Evolutionary conservation across 2,888 invertebrate genomes (phyloP).

Genomic region (Phrixothrix hirtus): DNA sequence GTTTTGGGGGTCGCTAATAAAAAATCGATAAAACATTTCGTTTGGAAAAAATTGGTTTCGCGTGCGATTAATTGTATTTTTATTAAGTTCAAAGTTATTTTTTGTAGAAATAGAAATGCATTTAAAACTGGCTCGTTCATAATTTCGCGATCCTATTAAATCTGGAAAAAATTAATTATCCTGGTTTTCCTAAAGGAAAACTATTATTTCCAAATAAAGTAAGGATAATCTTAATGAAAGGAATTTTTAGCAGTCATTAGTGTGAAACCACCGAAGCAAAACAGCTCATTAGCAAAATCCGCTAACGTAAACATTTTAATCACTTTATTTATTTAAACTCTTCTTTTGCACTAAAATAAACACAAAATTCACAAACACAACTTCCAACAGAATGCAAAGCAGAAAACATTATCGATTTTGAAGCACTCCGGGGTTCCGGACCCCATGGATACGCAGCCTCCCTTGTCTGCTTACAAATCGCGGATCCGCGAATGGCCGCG

Average conservation of each 20-base stretch:
- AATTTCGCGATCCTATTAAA: not conserved
- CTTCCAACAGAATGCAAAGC: not conserved
- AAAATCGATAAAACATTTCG: too few species aligned
- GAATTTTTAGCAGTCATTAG: not conserved
- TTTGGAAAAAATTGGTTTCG: too few species aligned
- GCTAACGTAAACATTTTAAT: not conserved
- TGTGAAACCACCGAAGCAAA: not conserved
- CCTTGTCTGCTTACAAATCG: conserved; percentile 37
- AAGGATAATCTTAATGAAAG: not conserved
- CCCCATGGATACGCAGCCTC: conserved; percentile 25
- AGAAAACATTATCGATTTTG: conserved; percentile 2
- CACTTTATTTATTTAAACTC: not conserved
- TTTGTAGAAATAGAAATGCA: too few species aligned
- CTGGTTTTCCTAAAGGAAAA: not conserved
- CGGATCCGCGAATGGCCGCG: conserved; percentile 48
- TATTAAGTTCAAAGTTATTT: too few species aligned
- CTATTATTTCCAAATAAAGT: not conserved
- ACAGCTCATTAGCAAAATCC: not conserved
- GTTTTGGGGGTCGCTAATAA: too few species aligned
- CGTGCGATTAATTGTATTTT: too few species aligned
- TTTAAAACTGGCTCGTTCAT: not conserved
- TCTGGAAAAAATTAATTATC: not conserved
- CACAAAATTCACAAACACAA: conserved; percentile 6
- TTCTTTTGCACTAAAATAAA: not conserved
- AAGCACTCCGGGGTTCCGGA: conserved; percentile 4